Conservation (phyloP, 2,797 vertebrate species). For the Pogoniulus pusillus region DNA sequence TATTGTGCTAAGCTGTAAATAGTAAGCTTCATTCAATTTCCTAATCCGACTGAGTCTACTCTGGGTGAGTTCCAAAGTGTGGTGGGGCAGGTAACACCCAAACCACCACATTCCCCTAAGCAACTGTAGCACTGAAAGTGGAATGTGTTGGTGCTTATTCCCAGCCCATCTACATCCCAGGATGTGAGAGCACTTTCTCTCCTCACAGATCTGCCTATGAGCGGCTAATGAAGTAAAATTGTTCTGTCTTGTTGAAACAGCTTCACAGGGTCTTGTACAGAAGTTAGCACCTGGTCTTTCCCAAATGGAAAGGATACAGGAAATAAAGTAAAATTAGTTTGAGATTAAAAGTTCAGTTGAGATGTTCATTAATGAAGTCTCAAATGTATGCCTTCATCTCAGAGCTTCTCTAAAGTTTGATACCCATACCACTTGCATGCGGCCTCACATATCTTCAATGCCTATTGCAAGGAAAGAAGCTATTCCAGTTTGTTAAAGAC, state of each 20-base stretch:
- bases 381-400: neutral
- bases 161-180: neutral
- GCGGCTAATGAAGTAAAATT: neutral
- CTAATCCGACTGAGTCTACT: too few species aligned
- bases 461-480: neutral
- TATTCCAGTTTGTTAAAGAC: conserved; percentile 24
- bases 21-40: too few species aligned
- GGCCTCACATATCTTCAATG: neutral
- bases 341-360: neutral
- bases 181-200: neutral
- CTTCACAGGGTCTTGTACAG: neutral
- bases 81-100: too few species aligned
- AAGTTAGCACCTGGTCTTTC: neutral
- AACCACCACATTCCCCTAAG: too few species aligned
- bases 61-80: too few species aligned
- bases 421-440: neutral
- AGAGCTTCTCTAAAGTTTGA: neutral
- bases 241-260: neutral
- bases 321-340: neutral
- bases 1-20: too few species aligned
- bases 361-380: neutral
- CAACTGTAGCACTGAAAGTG: neutral
- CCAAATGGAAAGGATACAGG: neutral
- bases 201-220: neutral
- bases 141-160: neutral